These are phyloP conservation scores for Agelas oroides DNA, from an alignment of 37 sponge, comb jelly and placozoan genomes.

Conservation along the genomic window DNA sequence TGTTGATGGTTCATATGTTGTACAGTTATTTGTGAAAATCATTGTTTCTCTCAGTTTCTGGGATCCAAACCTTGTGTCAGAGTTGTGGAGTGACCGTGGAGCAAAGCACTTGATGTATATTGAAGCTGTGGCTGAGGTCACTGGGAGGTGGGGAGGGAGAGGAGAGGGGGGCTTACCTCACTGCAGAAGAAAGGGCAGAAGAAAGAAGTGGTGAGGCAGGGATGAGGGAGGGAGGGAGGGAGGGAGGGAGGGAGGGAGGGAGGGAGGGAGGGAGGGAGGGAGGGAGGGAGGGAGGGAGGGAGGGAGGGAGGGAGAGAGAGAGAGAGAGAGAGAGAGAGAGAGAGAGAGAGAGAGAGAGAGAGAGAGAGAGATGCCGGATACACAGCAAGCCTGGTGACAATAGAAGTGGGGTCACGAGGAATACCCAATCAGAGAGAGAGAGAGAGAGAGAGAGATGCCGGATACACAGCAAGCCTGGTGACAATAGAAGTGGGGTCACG, in stretches of 20 bases:
- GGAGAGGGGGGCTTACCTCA: conserved; percentile 1
- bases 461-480: no score
- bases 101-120: conserved; percentile 61
- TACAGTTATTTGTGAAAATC: neutral
- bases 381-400: conserved; percentile 97
- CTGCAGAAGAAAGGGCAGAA: conserved; percentile 45
- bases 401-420: conserved; percentile 85
- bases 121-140: conserved; percentile 13
- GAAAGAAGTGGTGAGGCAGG: conserved; percentile 53
- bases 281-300: no score
- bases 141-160: neutral
- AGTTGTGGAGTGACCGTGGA: conserved; percentile 5
- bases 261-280: no score
- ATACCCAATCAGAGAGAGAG: no score
- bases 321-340: no score
- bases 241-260: neutral
- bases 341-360: no score
- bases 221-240: neutral
- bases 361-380: conserved; percentile 63
- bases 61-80: conserved; percentile 17
- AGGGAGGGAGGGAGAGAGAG: no score
- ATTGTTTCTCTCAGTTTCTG: conserved; percentile 40
- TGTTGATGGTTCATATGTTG: no score
- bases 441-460: no score
- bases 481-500: no score